Base-by-base conservation (phyloP, 2,888 invertebrate genomes). In the Phortica magna region DNA sequence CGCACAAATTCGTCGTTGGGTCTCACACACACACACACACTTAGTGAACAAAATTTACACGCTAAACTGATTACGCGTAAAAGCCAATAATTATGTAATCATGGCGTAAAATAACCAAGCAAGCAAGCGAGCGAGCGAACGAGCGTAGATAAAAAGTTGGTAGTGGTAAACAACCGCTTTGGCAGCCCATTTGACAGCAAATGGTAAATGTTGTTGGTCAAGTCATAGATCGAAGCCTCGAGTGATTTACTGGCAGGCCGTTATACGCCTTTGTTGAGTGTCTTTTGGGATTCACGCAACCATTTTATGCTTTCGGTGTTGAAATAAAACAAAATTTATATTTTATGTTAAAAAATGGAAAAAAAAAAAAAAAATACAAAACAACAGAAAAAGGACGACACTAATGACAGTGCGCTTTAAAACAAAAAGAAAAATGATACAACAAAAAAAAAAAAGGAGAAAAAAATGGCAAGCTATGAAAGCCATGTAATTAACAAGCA, bases 51-150 rank as follows among this genome's bases (percentile, higher is more conserved):
- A 81, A 75, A 79, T 80, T 81, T 83, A 79, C 77, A 83, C 81
- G 82, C 81, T 79, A 80, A 81, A 80, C 80, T 81, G 78, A 80
- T 81, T 80, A 77, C 78, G 80, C 80, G 80, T 74, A 78, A 81
- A 81, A 81, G 82, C 82, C 80, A 83, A 83, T 82, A 83, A 82
- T 83, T 83, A 80, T 81, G 74, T 78, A 81, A 83, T 82, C 82
- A 81, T 78, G 76, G 83, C 75, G 73, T 68, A 72, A 73, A 75
- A 79, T 74, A 79, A 41, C n/a, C 17, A 17, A 73, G 59, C n/a
- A n/a, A 19, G 12, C n/a, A 19, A 22, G 19, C 19, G 70, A 22
- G 55, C 7, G 12, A 73, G 39, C 9, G 12, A 31, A 4, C 31
- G 31, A 41, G 17, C 4, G 55, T 19, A 61, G 61, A 59, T 17